A percentile compares a stretch with the other conserved stretches of the same genome.
phyloP scores from a whole-genome alignment of 2,888 invertebrate genomes.

The Megaustenia siamemsis region DNA sequence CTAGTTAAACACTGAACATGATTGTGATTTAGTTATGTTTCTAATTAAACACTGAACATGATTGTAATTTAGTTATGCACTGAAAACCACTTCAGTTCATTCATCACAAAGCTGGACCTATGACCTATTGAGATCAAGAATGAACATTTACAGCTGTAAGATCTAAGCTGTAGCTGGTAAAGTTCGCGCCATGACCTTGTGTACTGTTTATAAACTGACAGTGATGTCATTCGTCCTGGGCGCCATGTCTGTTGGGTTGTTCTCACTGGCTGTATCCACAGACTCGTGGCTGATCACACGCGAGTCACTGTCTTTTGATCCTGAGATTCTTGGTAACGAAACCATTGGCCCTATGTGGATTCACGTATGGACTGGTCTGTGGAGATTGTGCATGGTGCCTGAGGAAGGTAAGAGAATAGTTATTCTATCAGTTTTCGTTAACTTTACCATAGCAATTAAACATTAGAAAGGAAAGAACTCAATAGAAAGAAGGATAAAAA shows the following conservation, averaged over 20 bases:
- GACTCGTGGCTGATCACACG: constrained; percentile 59
- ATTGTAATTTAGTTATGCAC: too few species aligned
- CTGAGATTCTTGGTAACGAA: background rate
- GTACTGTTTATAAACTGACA: constrained; percentile 58
- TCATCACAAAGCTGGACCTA: too few species aligned
- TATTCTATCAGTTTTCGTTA: too few species aligned
- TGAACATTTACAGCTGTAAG: too few species aligned
- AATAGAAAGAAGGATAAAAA: too few species aligned
- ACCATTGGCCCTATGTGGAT: constrained; percentile 37
- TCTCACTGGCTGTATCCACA: constrained; percentile 59
- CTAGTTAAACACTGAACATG: too few species aligned
- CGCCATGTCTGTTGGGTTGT: constrained; percentile 56
- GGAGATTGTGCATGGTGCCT: constrained; percentile 56
- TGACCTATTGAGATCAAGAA: too few species aligned
- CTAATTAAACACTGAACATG: too few species aligned
- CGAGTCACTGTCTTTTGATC: constrained; percentile 31
- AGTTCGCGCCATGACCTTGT: constrained; percentile 51
- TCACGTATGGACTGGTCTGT: constrained; percentile 55
- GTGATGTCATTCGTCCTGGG: constrained; percentile 57
- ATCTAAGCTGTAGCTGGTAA: background rate
- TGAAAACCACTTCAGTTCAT: too few species aligned
- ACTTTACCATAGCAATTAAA: too few species aligned
- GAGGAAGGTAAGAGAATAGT: constrained; percentile 35
- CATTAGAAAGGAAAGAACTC: too few species aligned
- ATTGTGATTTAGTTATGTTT: too few species aligned